Evolutionary conservation across 2,888 invertebrate genomes (phyloP), one percentile per base, ranked within the genome.

Genomic region (Folsomia candida): DNA sequence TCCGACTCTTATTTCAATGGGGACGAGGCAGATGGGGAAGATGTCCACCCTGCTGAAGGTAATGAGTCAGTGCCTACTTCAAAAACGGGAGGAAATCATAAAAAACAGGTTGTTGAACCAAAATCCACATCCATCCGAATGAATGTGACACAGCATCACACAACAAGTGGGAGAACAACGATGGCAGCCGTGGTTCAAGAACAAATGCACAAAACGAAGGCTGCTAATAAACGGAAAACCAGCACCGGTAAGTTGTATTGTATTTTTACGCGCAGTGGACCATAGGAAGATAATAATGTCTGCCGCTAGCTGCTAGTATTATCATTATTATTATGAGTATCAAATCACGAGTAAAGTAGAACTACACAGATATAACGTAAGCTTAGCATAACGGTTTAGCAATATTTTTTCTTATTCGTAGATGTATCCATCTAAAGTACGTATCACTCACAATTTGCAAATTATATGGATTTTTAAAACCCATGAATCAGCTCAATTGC

Each of bases 1-100:
- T 67, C 73, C 20, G 70, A 70, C 22, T 71, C 71, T 2, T 72
- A 75, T 58, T 68, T 70, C 54, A 25, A 27, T 9, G 11, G 6
- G 4, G 47, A 47, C 22, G 51, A 29, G 22, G 68, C 29, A 28
- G 51, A 20, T 57, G 59, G 22, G 27, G 61, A 61, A 14, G 28
- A 14, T 29, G 14, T 28, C 20, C 25, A 51, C 3, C 29, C 62
- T 20, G n/a, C 37, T 24, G n/a, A 22, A 27, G 11, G 3, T 18
- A 18, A 6, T 14, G n/a, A 14, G 20, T 68, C 27, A 14, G n/a
- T 14, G n/a, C 4, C 54, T n/a, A 22, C 37, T 9, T 37, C 54
- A 54, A 54, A 54, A 54, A 22, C 37, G 29, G 67, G 47, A 51
- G 67, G 59, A 60, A 59, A 54, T 54, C 4, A 54, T 54, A 54